These are phyloP conservation scores for Drosophila nasuta DNA, from an alignment of 1,140 invertebrate genomes.

Conservation along the genomic window DNA sequence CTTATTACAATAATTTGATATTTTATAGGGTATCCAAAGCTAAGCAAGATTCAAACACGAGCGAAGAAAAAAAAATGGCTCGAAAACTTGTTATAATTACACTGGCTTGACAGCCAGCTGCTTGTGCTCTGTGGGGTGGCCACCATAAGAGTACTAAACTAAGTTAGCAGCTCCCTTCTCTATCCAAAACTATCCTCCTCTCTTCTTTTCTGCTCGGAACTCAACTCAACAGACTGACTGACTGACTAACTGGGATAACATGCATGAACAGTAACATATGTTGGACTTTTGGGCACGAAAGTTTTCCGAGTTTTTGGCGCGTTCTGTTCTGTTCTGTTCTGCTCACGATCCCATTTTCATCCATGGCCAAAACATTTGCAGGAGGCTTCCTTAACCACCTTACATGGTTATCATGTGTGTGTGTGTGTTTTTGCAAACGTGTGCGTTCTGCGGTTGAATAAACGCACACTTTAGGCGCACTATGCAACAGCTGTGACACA, in stretches of 20 bases:
- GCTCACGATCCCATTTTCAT: constrained; percentile 38
- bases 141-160: constrained; percentile 16
- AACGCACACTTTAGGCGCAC: constrained; percentile 74
- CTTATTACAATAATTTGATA: too few relatives aligned
- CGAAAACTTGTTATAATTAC: constrained; percentile 82
- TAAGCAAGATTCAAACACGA: constrained; percentile 9
- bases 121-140: neutral
- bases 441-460: constrained; percentile 72
- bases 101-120: constrained; percentile 39
- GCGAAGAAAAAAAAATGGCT: constrained; percentile 54
- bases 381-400: neutral
- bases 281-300: constrained; percentile 71
- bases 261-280: constrained; percentile 78
- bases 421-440: constrained; percentile 43
- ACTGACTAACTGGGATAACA: constrained; percentile 49
- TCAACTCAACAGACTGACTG: constrained; percentile 31
- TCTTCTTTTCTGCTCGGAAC: too few relatives aligned
- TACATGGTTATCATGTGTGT: constrained; percentile 32
- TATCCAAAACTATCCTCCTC: neutral
- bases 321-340: neutral
- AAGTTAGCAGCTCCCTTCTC: constrained; percentile 29
- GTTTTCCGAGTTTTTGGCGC: constrained; percentile 61
- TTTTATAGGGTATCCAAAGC: constrained; percentile 8
- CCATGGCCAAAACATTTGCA: constrained; percentile 2
- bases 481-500: constrained; percentile 72